Evolutionary conservation across 1,140 invertebrate genomes (phyloP).

Genomic region (Luehdorfia chinensis): DNA sequence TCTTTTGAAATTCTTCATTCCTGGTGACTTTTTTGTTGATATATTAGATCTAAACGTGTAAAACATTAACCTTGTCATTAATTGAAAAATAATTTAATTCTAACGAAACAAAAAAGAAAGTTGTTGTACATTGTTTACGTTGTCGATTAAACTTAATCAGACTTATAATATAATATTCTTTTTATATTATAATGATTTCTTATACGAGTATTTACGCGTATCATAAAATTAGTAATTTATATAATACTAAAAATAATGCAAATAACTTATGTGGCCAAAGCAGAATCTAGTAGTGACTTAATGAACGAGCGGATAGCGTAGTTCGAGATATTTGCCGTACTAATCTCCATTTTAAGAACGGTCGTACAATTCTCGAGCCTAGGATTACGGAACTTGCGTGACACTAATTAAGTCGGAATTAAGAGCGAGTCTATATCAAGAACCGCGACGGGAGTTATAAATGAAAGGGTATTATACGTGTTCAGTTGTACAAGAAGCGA

Average conservation of each 20-base stretch:
- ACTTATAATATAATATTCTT: too few species aligned
- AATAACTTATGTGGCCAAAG: conserved; percentile 13
- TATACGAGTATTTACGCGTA: too few species aligned
- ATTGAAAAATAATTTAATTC: too few species aligned
- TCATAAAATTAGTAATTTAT: neutral
- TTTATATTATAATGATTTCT: too few species aligned
- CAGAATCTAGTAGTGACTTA: conserved; percentile 48
- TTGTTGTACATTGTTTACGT: too few species aligned
- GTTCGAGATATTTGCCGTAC: conserved; percentile 67
- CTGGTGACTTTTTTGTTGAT: conserved; percentile 63
- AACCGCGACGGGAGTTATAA: conserved; percentile 69
- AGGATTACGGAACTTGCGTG: conserved; percentile 75
- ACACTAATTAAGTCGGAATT: conserved; percentile 75
- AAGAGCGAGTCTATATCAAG: conserved; percentile 72
- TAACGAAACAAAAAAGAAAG: too few species aligned
- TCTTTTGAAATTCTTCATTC: conserved; percentile 68
- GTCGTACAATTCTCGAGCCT: conserved; percentile 67
- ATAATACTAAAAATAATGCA: conserved; percentile 17
- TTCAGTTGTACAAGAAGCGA: conserved; percentile 48
- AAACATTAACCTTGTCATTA: conserved; percentile 17
- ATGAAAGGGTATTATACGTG: conserved; percentile 70
- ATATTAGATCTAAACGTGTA: conserved; percentile 48
- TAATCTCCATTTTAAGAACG: conserved; percentile 76
- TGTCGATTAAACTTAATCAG: too few species aligned
- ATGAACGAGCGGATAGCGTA: conserved; percentile 60